Evolutionary conservation across 2,888 invertebrate species (phyloP), one percentile per base, ranked within the genome.

Genomic region (Idaea aversata): DNA sequence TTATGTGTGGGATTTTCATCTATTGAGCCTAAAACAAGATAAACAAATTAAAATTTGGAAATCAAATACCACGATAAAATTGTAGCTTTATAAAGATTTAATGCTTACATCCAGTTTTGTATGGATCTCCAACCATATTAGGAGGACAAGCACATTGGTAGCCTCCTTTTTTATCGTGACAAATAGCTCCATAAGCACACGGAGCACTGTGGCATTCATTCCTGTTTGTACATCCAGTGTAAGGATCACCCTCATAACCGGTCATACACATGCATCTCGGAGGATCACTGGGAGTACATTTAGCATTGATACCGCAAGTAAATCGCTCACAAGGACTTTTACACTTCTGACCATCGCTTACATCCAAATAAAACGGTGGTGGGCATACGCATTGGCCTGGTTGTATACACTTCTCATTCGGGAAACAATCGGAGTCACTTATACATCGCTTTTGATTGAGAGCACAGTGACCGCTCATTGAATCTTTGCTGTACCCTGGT

Each of bases 251-350:
- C 87, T 97, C 96, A 82, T 95, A 98, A 15, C 98, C 98, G 25
- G 95, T 94, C 87, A 96, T 95, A 84, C 98, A 98, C 95, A 97
- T 95, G 83, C 98, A 98, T 78, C 95, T 95, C 0, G 98, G 98
- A 7, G 98, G 98, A 88, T 98, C 97, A 68, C 96, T 96, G 0
- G 97, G 97, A 0, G 97, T 97, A 83, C 98, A 98, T 88, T 97
- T 97, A 4, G 98, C 96, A 82, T 98, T 98, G 62, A 98, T 96
- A 47, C 98, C 98, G 77, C 98, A 98, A 7, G 96, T 95, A 84
- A 96, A 97, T 69, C 98, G 94, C 86, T 98, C 97, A 84, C 98
- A 98, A 6, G 98, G 98, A 92, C 97, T 98, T 90, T 98, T 98
- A 84, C 98, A 98, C 83, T 96, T 96, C 83, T 97, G 97, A 57